Evolutionary conservation across 2,888 invertebrate genomes (phyloP).

Genomic region (Pachycephus smyrnensis): DNA sequence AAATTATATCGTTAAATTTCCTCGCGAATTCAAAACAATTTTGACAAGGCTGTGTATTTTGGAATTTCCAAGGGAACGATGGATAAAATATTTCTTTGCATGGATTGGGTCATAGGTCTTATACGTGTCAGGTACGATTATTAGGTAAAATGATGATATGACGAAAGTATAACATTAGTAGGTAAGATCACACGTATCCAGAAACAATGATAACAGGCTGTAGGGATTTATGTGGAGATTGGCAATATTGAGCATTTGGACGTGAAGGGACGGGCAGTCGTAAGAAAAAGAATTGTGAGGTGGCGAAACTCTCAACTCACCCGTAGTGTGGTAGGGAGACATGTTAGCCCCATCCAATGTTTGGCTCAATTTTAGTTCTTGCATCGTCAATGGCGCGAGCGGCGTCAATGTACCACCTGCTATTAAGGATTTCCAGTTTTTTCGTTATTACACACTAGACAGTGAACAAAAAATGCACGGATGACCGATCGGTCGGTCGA

Average conservation of each 20-base stretch:
- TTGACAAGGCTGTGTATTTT: background rate
- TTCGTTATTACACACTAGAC: slow-evolving; percentile 18
- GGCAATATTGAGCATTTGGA: background rate
- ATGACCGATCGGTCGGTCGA: background rate
- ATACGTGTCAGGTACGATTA: too few species aligned
- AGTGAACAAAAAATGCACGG: background rate
- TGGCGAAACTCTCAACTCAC: slow-evolving; percentile 68
- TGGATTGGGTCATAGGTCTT: too few species aligned
- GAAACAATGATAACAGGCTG: background rate
- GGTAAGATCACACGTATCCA: background rate
- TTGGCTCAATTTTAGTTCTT: slow-evolving; percentile 79
- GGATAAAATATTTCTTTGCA: too few species aligned
- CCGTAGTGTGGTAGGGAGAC: slow-evolving; percentile 77
- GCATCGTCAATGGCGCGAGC: slow-evolving; percentile 80
- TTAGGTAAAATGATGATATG: background rate
- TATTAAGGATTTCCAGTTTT: slow-evolving; percentile 60
- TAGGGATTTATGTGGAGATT: background rate
- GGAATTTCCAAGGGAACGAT: background rate
- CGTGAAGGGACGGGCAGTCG: slow-evolving; percentile 27
- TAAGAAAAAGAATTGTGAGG: slow-evolving; percentile 32
- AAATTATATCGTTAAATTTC: background rate
- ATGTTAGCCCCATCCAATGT: slow-evolving; percentile 75
- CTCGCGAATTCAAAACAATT: background rate
- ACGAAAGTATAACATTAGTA: background rate
- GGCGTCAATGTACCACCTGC: slow-evolving; percentile 78